These are phyloP conservation scores for Drosophila sproati DNA, from an alignment of 1,140 invertebrate species.

Conservation along the genomic window DNA sequence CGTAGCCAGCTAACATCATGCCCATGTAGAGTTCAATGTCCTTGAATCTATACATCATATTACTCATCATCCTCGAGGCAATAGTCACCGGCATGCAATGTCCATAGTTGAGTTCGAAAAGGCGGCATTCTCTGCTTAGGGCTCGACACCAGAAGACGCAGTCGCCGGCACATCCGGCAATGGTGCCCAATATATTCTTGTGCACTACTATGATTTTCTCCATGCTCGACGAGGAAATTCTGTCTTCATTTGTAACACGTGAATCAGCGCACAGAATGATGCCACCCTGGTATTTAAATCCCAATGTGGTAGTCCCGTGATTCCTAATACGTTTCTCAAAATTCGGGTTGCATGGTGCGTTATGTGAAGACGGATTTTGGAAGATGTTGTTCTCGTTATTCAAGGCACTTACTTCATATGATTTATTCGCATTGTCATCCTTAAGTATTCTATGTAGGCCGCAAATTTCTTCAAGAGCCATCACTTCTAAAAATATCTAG, in stretches of 20 bases:
- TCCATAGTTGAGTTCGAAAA: slow-evolving; percentile 95
- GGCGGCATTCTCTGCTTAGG: slow-evolving; percentile 95
- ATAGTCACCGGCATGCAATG: slow-evolving; percentile 93
- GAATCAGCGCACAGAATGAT: slow-evolving; percentile 98
- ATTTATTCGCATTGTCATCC: neutral
- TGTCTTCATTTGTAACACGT: slow-evolving; percentile 95
- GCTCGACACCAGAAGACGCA: slow-evolving; percentile 99
- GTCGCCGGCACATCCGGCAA: slow-evolving; percentile 94
- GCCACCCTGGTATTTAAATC: slow-evolving; percentile 94
- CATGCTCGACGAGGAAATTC: slow-evolving; percentile 95
- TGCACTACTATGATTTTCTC: slow-evolving; percentile 99
- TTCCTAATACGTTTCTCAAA: neutral
- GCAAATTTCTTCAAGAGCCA: neutral
- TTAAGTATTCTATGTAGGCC: neutral
- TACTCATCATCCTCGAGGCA: slow-evolving; percentile 97
- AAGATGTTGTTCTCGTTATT: neutral
- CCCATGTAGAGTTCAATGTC: slow-evolving; percentile 93
- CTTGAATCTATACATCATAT: slow-evolving; percentile 98
- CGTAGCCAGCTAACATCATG: slow-evolving; percentile 98
- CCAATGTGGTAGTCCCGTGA: slow-evolving; percentile 99
- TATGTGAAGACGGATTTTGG: neutral
- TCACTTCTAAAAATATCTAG: neutral
- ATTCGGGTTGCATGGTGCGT: too few relatives aligned
- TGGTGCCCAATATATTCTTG: slow-evolving; percentile 88
- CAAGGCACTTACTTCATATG: neutral